These are phyloP conservation scores for Enteromius trimaculatus DNA, from an alignment of 2,797 vertebrate genomes.

Conservation along the genomic window DNA sequence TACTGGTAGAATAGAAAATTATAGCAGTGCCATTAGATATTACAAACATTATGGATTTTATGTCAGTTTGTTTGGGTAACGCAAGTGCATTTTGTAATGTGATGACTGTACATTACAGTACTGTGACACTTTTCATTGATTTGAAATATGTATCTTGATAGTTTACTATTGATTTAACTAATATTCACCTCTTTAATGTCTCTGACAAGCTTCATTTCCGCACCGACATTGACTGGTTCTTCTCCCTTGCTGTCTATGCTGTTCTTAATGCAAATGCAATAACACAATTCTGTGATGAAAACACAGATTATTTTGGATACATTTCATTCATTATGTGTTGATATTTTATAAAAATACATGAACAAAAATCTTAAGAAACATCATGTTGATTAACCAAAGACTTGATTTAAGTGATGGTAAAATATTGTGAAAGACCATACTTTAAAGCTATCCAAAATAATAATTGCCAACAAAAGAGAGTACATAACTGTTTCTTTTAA, in stretches of 20 bases:
- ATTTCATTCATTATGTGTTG: slow-evolving; percentile 22
- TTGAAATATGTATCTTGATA: not conserved
- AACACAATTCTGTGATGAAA: not conserved
- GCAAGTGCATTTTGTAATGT: not conserved
- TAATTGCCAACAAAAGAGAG: not conserved
- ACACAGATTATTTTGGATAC: not conserved
- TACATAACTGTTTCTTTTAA: not conserved
- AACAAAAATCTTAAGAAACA: not conserved
- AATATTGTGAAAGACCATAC: not conserved
- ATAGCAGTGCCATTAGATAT: not conserved
- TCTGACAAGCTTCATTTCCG: not conserved
- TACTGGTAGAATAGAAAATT: not conserved
- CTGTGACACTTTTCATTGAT: slow-evolving; percentile 2
- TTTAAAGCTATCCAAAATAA: not conserved
- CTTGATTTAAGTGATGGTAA: not conserved
- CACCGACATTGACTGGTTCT: not conserved
- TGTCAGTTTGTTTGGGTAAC: slow-evolving; percentile 5
- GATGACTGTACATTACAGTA: not conserved
- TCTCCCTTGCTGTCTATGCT: not conserved
- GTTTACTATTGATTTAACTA: not conserved
- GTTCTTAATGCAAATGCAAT: not conserved
- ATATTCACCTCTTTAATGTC: not conserved
- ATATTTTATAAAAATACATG: not conserved
- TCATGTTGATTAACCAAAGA: not conserved
- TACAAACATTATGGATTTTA: slow-evolving; percentile 6